Base-by-base conservation (phyloP, 2,113 vertebrate genomes). In the Leptodactylus fuscus region DNA sequence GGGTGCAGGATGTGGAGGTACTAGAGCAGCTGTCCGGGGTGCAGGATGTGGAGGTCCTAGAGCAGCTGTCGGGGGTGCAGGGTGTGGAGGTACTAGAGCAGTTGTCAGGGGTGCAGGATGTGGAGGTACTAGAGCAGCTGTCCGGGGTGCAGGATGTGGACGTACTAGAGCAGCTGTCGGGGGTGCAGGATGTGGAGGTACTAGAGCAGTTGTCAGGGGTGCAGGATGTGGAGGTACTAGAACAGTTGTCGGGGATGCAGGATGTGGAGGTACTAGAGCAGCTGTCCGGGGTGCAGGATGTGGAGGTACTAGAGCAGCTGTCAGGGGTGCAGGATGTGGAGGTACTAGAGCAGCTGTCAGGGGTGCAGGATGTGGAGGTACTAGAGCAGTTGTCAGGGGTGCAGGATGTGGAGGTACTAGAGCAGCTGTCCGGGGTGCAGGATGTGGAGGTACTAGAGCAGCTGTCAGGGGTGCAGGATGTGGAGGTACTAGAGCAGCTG, bases 151-250 rank as follows among this genome's bases (percentile, higher is more conserved):
- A n/a, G n/a, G n/a, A n/a, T n/a, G n/a, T 58, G 53, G 53, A 1
- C 7, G 22, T 9, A 58, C 10, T 5, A 22, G 70, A 38, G 77
- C 34, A 20, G 38, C 65, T 53, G 22, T 38, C 22, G 5, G 18
- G 8, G 65, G 76, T n/a, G 55, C 55, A 53, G 51, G 51, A 53
- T 53, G 20, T 22, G 18, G 51, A 16, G 20, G 51, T 5, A 53
- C 7, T 53, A 53, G 51, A 22, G 51, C 51, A n/a, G n/a, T n/a
- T 70, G 0, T 60, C 1, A 15, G 84, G 81, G 49, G 82, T 82
- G 67, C 81, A 83, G 0, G 62, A n/a, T 81, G 60, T 38, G 13
- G 81, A 76, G 51, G 85, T 80, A n/a, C 53, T 53, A 22, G 48
- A 4, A 4, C 24, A 3, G 1, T 0, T 15, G 51, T 55, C 51